These are phyloP conservation scores for Eupithecia dodoneata DNA, from an alignment of 2,888 invertebrate species.

Conservation along the genomic window DNA sequence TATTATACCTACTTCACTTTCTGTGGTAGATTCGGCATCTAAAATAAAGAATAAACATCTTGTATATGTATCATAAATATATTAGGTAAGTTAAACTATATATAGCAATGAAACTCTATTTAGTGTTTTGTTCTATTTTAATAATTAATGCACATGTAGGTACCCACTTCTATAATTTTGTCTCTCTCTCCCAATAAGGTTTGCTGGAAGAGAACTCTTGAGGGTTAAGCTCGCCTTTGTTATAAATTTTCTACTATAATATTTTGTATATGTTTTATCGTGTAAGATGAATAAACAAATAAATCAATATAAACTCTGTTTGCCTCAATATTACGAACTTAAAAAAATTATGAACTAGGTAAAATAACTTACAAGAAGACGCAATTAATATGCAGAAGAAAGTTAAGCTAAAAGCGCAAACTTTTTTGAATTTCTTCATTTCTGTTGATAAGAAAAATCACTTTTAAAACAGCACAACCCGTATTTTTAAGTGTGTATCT, in stretches of 20 bases:
- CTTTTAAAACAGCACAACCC: background rate
- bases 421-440: background rate
- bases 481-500: background rate
- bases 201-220: too few relatives aligned
- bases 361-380: background rate
- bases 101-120: background rate
- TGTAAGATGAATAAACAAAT: too few relatives aligned
- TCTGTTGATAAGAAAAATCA: background rate
- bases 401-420: background rate
- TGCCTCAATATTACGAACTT: background rate
- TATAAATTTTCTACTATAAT: too few relatives aligned
- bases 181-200: too few relatives aligned
- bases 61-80: background rate
- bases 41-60: conserved; percentile 6
- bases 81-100: background rate
- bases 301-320: background rate
- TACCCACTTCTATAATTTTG: too few relatives aligned
- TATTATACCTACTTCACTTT: conserved; percentile 9
- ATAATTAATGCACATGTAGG: too few relatives aligned
- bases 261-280: too few relatives aligned
- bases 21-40: conserved; percentile 26
- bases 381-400: background rate
- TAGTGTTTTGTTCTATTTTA: background rate
- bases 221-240: too few relatives aligned
- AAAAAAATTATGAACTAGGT: background rate